phyloP scores from a whole-genome alignment of 2,113 vertebrate genomes.

The Eupsittula cactorum region DNA sequence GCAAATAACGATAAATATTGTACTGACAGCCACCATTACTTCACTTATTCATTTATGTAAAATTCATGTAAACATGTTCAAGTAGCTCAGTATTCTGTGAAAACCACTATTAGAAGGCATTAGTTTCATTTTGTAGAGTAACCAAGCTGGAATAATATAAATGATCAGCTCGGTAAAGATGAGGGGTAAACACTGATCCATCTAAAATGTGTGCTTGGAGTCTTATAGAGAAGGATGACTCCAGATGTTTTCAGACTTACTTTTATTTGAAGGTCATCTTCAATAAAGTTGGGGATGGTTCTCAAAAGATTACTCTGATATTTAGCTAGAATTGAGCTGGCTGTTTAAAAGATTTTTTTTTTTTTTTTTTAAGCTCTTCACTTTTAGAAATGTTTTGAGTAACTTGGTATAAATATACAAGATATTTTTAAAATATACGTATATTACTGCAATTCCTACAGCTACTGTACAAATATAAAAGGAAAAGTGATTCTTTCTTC shows the following conservation, averaged over 20 bases:
- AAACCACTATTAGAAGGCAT: constrained; percentile 34
- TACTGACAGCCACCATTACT: constrained; percentile 2
- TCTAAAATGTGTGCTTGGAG: background rate
- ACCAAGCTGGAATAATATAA: constrained; percentile 31
- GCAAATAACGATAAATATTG: background rate
- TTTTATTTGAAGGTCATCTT: constrained; percentile 19
- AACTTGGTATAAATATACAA: background rate
- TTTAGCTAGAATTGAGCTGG: background rate
- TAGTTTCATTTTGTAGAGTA: constrained; percentile 23
- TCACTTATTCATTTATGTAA: constrained; percentile 41
- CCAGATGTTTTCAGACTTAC: background rate
- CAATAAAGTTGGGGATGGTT: background rate
- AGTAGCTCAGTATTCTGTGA: background rate
- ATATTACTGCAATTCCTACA: background rate
- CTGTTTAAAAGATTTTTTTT: background rate
- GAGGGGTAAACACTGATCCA: background rate
- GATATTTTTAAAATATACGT: background rate
- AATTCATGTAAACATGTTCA: constrained; percentile 38
- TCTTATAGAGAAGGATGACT: background rate
- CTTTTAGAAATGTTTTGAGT: background rate
- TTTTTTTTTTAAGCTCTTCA: background rate
- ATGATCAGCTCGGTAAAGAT: background rate
- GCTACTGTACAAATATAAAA: background rate
- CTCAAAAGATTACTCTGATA: background rate
- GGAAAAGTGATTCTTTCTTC: background rate